phyloP scores from a whole-genome alignment of 2,113 vertebrate genomes.

The Takifugu flavidus region DNA sequence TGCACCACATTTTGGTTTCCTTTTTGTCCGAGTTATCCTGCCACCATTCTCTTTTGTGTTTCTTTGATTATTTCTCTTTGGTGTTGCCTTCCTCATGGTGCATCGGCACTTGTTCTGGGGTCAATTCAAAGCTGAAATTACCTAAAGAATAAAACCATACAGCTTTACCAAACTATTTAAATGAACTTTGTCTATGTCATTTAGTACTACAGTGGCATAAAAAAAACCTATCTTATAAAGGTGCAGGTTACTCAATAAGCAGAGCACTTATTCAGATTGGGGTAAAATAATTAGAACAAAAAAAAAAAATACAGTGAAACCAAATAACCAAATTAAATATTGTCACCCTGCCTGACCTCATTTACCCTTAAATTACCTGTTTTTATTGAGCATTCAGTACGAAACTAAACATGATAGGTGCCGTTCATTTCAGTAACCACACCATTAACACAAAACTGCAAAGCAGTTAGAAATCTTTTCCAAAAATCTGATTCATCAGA shows the following conservation, averaged over 20 bases:
- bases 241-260: slow-evolving; percentile 14
- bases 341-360: slow-evolving; percentile 9
- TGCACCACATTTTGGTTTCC: slow-evolving; percentile 28
- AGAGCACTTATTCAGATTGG: background rate
- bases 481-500: too few relatives aligned
- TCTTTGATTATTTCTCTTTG: slow-evolving; percentile 39
- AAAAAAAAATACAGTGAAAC: slow-evolving; percentile 30
- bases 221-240: background rate
- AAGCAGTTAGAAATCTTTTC: too few relatives aligned
- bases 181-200: background rate
- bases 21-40: slow-evolving; percentile 19
- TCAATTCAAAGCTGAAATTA: slow-evolving; percentile 7
- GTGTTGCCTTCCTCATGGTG: slow-evolving; percentile 38
- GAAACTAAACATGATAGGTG: too few relatives aligned
- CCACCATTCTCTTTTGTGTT: slow-evolving; percentile 15
- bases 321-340: slow-evolving; percentile 34
- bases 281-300: background rate
- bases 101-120: too few relatives aligned
- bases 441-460: too few relatives aligned
- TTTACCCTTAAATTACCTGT: slow-evolving; percentile 1
- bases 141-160: slow-evolving; percentile 5
- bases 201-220: background rate
- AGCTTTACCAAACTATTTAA: background rate
- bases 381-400: background rate
- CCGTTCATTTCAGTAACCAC: too few relatives aligned